phyloP scores from a whole-genome alignment of 2,797 vertebrate species.

The Neoniphon sammara region DNA sequence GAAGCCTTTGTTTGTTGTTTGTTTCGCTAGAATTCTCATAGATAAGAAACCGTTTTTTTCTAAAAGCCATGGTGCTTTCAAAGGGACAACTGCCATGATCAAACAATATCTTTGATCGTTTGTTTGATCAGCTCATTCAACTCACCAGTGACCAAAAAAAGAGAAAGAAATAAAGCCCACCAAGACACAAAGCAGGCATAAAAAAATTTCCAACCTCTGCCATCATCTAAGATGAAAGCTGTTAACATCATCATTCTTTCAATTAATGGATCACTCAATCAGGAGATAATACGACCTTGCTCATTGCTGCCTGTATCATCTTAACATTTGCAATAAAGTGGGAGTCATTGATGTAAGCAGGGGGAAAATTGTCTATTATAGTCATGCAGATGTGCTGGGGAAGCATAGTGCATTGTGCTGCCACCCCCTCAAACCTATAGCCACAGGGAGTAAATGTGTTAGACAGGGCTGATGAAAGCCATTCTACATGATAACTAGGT shows the following conservation, averaged over 20 bases:
- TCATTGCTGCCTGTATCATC: not conserved
- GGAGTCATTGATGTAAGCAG: constrained; percentile 1
- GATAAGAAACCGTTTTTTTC: not conserved
- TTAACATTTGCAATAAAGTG: not conserved
- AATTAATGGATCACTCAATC: constrained; percentile 5
- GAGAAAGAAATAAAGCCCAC: not conserved
- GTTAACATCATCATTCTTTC: constrained; percentile 5
- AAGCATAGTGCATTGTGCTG: constrained; percentile 6
- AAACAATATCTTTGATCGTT: not conserved
- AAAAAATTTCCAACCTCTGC: not conserved
- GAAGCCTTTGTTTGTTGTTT: constrained; percentile 3
- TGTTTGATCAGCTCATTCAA: constrained; percentile 9
- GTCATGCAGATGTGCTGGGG: not conserved
- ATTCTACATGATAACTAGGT: constrained; percentile 27
- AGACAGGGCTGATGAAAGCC: constrained; percentile 16
- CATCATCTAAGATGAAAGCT: not conserved
- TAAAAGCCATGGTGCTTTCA: not conserved
- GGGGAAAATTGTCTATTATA: not conserved
- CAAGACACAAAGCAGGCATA: not conserved
- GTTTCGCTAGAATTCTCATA: not conserved
- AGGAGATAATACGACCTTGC: constrained; percentile 20
- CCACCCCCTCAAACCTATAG: not conserved
- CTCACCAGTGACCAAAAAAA: not conserved
- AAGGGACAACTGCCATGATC: not conserved
- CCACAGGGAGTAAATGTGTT: constrained; percentile 3